A percentile compares a stretch with the other conserved stretches of the same genome.
Evolutionary conservation across 1,140 invertebrate genomes (phyloP).

Genomic region (Eupristina koningsbergeri): DNA sequence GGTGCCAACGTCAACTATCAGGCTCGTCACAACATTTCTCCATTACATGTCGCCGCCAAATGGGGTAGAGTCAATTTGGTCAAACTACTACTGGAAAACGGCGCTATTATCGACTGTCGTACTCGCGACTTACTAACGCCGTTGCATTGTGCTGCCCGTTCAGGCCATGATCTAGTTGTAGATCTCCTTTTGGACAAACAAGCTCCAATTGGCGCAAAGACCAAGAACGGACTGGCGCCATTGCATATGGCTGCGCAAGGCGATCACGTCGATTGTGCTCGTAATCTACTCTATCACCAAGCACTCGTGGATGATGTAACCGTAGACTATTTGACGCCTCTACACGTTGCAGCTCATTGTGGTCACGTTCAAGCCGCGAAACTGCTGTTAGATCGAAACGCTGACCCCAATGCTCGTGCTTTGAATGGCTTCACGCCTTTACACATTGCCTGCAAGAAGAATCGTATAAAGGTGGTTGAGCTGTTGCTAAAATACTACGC

Average conservation of each 20-base stretch:
- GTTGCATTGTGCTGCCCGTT: too few species aligned
- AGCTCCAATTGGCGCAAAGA: too few species aligned
- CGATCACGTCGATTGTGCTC: slow-evolving; percentile 97
- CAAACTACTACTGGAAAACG: slow-evolving; percentile 89
- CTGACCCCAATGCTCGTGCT: slow-evolving; percentile 93
- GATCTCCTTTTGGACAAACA: too few species aligned
- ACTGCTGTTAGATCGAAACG: slow-evolving; percentile 94
- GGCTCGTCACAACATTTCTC: slow-evolving; percentile 83
- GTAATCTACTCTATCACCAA: slow-evolving; percentile 95
- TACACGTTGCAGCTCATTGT: slow-evolving; percentile 97
- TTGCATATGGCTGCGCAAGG: slow-evolving; percentile 98
- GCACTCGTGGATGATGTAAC: slow-evolving; percentile 99
- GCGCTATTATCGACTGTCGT: slow-evolving; percentile 96
- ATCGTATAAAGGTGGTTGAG: slow-evolving; percentile 96
- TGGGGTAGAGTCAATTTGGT: slow-evolving; percentile 99
- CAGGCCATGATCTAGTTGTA: too few species aligned
- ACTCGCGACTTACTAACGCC: too few species aligned
- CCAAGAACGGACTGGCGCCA: slow-evolving; percentile 92
- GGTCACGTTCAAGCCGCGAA: slow-evolving; percentile 98
- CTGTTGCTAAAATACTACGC: slow-evolving; percentile 94
- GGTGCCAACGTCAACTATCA: slow-evolving; percentile 98
- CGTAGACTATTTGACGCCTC: slow-evolving; percentile 97
- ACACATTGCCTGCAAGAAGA: slow-evolving; percentile 98
- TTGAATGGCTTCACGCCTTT: slow-evolving; percentile 97
- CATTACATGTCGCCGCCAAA: slow-evolving; percentile 95